Evolutionary conservation across 1,140 invertebrate genomes (phyloP).

Genomic region (Ruditapes philippinarum): DNA sequence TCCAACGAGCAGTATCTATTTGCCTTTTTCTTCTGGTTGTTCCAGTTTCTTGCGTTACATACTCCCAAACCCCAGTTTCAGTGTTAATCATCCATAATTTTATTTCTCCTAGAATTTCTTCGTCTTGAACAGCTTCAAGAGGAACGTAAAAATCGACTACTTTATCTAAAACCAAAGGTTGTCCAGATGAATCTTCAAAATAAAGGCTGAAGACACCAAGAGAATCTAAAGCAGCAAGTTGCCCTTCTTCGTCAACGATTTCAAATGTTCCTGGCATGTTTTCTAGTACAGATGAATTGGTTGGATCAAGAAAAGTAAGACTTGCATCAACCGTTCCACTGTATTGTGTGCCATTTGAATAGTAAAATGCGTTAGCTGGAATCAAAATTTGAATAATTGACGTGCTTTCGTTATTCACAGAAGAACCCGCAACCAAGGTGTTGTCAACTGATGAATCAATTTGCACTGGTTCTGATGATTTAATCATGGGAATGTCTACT

Average conservation of each 20-base stretch:
- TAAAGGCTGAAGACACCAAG: constrained; percentile 12
- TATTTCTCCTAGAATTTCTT: not conserved
- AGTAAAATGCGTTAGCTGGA: constrained; percentile 10
- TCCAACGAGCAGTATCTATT: not conserved
- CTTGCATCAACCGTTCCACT: not conserved
- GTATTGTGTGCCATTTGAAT: not conserved
- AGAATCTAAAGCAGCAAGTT: not conserved
- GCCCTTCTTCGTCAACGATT: not conserved
- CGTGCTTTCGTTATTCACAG: not conserved
- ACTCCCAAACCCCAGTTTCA: constrained; percentile 10
- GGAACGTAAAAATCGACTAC: not conserved
- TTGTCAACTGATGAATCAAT: not conserved
- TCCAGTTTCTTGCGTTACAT: not conserved
- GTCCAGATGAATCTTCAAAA: not conserved
- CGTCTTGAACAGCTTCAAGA: not conserved
- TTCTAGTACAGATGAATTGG: not conserved
- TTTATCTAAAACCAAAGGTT: not conserved
- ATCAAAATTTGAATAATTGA: not conserved
- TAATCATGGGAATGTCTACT: not conserved
- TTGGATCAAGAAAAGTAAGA: constrained; percentile 36
- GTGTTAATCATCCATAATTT: constrained; percentile 19
- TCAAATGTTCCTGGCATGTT: not conserved
- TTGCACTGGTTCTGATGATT: not conserved
- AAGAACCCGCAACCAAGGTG: not conserved
- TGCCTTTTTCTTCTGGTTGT: not conserved